Conservation (phyloP, 2,113 vertebrate species). For the Lates calcarifer region DNA sequence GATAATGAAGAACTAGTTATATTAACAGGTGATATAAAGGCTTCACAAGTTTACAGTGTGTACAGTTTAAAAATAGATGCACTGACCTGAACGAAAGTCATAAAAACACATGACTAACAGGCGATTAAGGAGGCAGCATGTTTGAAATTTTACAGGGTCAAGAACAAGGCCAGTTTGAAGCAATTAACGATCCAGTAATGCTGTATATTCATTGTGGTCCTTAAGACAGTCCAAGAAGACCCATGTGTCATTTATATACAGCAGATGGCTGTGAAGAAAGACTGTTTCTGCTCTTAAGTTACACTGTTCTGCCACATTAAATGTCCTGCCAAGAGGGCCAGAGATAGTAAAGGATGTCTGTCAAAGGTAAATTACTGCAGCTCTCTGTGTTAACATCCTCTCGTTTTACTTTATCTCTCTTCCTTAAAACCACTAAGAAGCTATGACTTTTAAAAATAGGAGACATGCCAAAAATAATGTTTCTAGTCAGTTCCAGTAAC, state of each 20-base stretch:
- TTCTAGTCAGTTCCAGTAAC: constrained; percentile 19
- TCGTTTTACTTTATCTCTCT: constrained; percentile 7
- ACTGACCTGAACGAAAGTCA: neutral
- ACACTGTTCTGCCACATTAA: constrained; percentile 29
- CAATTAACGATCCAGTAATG: constrained; percentile 12
- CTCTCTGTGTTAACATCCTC: constrained; percentile 21
- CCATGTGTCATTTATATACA: neutral
- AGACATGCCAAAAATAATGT: constrained; percentile 27
- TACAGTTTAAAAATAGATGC: neutral
- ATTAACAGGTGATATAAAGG: neutral
- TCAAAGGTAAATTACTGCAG: constrained; percentile 34
- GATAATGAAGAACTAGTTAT: neutral
- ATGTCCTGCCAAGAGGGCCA: constrained; percentile 31
- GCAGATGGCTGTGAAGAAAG: constrained; percentile 1
- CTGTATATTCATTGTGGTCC: neutral
- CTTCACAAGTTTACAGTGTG: neutral
- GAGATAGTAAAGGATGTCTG: constrained; percentile 23
- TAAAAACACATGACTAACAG: neutral
- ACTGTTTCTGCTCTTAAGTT: constrained; percentile 9
- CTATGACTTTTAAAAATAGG: constrained; percentile 2
- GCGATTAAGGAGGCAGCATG: too few relatives aligned
- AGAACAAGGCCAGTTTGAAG: constrained; percentile 8
- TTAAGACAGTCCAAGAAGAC: neutral
- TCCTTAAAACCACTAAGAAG: neutral
- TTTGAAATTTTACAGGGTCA: neutral